A percentile compares a stretch with the other conserved stretches of the same genome.
These are phyloP conservation scores for Geopemphigus sp. DNA, from an alignment of 1,140 invertebrate genomes.

Conservation along the genomic window DNA sequence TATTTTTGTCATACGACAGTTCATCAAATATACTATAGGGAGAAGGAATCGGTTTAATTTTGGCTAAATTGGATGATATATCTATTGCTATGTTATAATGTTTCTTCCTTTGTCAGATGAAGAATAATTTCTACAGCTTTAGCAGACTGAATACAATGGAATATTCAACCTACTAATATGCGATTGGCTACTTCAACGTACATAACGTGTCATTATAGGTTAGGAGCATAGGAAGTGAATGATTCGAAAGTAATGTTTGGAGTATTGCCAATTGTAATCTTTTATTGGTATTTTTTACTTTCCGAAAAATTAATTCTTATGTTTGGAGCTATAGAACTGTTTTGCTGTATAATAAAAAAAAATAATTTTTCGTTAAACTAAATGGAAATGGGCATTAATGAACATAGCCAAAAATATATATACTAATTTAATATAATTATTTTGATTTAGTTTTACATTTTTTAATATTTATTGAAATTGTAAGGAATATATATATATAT, in stretches of 20 bases:
- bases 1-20: slow-evolving; percentile 59
- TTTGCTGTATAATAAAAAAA: slow-evolving; percentile 74
- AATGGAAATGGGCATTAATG: slow-evolving; percentile 87
- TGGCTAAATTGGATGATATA: slow-evolving; percentile 67
- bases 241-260: slow-evolving; percentile 79
- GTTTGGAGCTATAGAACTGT: slow-evolving; percentile 76
- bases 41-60: slow-evolving; percentile 66
- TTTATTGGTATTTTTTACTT: slow-evolving; percentile 89
- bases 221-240: slow-evolving; percentile 70
- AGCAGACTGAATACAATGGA: slow-evolving; percentile 67
- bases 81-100: slow-evolving; percentile 75
- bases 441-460: no score
- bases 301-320: slow-evolving; percentile 89
- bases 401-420: no score
- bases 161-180: slow-evolving; percentile 77
- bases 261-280: slow-evolving; percentile 86
- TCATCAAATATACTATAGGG: slow-evolving; percentile 72
- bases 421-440: no score
- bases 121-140: slow-evolving; percentile 68
- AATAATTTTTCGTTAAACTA: slow-evolving; percentile 71
- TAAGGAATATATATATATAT: no score
- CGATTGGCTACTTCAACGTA: slow-evolving; percentile 83
- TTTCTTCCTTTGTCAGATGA: slow-evolving; percentile 82
- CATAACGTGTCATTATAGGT: slow-evolving; percentile 81
- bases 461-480: no score